A percentile compares a stretch with the other conserved stretches of the same genome.
These are phyloP conservation scores for Cephalotes varians DNA, from an alignment of 2,888 invertebrate species.

Conservation along the genomic window DNA sequence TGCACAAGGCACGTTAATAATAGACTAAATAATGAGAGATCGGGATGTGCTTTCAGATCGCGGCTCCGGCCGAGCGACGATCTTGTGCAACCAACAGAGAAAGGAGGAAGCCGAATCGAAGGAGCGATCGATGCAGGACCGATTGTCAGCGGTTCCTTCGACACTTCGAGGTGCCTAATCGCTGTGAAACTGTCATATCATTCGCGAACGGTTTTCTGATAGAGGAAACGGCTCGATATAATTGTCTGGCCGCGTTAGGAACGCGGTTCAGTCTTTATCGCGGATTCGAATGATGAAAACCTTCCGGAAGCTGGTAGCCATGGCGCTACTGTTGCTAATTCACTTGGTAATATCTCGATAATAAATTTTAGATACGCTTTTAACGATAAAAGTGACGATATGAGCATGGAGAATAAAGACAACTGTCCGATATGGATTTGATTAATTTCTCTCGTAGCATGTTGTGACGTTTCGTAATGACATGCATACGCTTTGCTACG, in stretches of 20 bases:
- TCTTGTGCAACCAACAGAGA: constrained; percentile 81
- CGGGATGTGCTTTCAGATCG: constrained; percentile 56
- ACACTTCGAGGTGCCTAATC: constrained; percentile 62
- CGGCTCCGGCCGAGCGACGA: constrained; percentile 62
- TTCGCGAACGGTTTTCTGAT: constrained; percentile 77
- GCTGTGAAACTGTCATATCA: constrained; percentile 81
- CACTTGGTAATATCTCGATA: constrained; percentile 73
- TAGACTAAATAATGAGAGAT: constrained; percentile 52
- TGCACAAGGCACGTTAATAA: constrained; percentile 53
- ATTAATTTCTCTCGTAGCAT: constrained; percentile 13
- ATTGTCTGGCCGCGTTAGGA: constrained; percentile 72
- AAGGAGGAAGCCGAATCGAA: constrained; percentile 82
- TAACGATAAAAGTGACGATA: background rate
- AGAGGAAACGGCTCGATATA: constrained; percentile 77
- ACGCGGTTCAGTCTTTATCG: constrained; percentile 75
- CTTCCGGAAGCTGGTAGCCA: constrained; percentile 61
- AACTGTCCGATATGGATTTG: background rate
- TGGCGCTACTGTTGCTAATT: constrained; percentile 68
- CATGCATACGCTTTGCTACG: background rate
- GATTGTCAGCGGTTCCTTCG: constrained; percentile 36
- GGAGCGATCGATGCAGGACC: constrained; percentile 65
- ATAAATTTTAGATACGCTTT: background rate
- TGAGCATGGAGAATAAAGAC: background rate
- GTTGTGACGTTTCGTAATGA: background rate
- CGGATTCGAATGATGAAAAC: constrained; percentile 74